phyloP scores from a whole-genome alignment of 2,888 invertebrate species.

The Dynastes tityus region DNA sequence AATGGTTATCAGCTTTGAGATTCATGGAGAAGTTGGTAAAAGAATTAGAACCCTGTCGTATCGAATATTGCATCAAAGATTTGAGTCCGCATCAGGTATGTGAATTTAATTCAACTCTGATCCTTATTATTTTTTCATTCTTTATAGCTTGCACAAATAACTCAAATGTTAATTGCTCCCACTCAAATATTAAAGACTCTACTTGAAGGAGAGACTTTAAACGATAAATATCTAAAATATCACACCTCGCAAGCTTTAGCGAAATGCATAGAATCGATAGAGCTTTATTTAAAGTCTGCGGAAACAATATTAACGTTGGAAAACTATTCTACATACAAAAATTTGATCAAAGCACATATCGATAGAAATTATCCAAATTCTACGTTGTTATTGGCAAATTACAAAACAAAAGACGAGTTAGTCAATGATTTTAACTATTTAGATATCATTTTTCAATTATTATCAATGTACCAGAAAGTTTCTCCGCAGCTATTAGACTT shows the following conservation, averaged over 20 bases:
- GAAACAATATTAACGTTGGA: conserved; percentile 33
- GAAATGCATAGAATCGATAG: conserved; percentile 59
- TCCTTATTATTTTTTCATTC: neutral
- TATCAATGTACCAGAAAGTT: conserved; percentile 72
- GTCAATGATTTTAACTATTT: conserved; percentile 58
- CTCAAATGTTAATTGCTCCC: conserved; percentile 64
- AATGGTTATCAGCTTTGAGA: conserved; percentile 72
- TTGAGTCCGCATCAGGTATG: conserved; percentile 72
- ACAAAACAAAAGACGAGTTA: conserved; percentile 59
- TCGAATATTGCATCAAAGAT: conserved; percentile 71
- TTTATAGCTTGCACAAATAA: conserved; percentile 62
- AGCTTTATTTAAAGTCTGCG: conserved; percentile 52
- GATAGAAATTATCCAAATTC: conserved; percentile 66
- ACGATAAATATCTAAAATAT: conserved; percentile 66
- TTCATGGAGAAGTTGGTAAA: conserved; percentile 72
- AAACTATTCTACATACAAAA: conserved; percentile 47
- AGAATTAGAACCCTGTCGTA: conserved; percentile 71
- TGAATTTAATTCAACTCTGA: neutral
- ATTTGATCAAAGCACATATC: conserved; percentile 56
- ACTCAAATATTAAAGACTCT: conserved; percentile 62
- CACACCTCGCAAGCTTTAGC: conserved; percentile 67
- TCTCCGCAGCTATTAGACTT: conserved; percentile 72
- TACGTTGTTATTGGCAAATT: conserved; percentile 64
- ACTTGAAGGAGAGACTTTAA: conserved; percentile 58
- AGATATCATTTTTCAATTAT: conserved; percentile 72